Conservation (phyloP, 1,140 invertebrate species). For the Cotesia typhae region DNA sequence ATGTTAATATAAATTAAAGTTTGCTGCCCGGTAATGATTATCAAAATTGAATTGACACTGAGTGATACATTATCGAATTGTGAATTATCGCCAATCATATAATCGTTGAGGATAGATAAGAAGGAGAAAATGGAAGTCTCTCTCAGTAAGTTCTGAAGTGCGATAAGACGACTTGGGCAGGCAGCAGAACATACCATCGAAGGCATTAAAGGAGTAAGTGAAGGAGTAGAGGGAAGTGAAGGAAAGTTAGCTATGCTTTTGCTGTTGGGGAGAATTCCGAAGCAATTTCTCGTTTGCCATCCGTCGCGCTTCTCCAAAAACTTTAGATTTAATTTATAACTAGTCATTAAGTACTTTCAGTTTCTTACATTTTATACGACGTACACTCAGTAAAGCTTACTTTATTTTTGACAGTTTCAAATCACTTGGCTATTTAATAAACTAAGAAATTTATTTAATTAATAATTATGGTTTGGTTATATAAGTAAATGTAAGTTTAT, state of each 20-base stretch:
- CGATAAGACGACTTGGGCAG: constrained; percentile 33
- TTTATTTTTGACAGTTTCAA: constrained; percentile 27
- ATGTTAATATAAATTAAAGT: no score
- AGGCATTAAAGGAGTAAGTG: neutral
- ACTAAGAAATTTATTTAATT: no score
- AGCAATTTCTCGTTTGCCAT: constrained; percentile 42
- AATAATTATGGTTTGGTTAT: no score
- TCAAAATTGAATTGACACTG: no score
- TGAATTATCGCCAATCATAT: constrained; percentile 10
- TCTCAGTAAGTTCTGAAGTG: constrained; percentile 27
- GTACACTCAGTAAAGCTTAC: constrained; percentile 14
- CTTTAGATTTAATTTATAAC: constrained; percentile 44
- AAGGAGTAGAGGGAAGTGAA: constrained; percentile 5
- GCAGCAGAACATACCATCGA: constrained; percentile 17
- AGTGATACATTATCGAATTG: constrained; percentile 1
- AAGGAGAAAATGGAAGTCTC: constrained; percentile 13
- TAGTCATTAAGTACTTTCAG: constrained; percentile 33
- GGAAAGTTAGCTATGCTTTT: constrained; percentile 33
- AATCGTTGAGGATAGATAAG: constrained; percentile 25
- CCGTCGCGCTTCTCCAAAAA: constrained; percentile 37
- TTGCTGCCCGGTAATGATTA: no score
- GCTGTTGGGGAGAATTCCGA: constrained; percentile 31
- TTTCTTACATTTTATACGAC: constrained; percentile 32
- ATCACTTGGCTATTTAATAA: no score
- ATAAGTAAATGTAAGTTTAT: no score